These are phyloP conservation scores for Drosophila arawakana DNA, from an alignment of 1,140 invertebrate genomes.

Conservation along the genomic window DNA sequence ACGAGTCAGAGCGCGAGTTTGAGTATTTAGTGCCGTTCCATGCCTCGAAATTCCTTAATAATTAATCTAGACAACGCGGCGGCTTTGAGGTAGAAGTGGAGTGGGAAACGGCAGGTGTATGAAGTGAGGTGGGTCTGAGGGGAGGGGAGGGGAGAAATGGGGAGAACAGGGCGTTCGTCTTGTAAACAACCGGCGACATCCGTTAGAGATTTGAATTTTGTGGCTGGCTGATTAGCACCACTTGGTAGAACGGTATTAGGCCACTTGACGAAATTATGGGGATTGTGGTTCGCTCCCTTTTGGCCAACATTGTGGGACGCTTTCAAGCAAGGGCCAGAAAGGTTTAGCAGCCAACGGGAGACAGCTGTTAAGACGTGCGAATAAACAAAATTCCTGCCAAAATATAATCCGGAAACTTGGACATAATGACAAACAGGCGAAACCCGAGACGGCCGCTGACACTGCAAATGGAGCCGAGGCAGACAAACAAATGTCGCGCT, in stretches of 20 bases:
- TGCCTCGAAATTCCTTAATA: slow-evolving; percentile 60
- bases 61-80: slow-evolving; percentile 63
- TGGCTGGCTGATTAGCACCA: slow-evolving; percentile 76
- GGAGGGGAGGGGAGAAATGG: no score
- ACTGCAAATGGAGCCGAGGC: not conserved
- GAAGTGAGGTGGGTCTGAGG: not conserved
- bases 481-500: slow-evolving; percentile 37
- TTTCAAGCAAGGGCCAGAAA: not conserved
- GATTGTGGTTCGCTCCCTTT: slow-evolving; percentile 30
- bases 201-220: slow-evolving; percentile 78
- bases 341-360: slow-evolving; percentile 14
- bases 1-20: not conserved
- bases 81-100: not conserved
- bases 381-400: slow-evolving; percentile 71
- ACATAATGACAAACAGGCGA: slow-evolving; percentile 75
- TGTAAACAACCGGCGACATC: slow-evolving; percentile 71
- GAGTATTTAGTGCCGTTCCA: slow-evolving; percentile 25
- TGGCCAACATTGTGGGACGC: not conserved
- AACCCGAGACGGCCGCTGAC: slow-evolving; percentile 21
- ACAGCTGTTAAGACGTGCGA: slow-evolving; percentile 77
- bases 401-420: slow-evolving; percentile 80
- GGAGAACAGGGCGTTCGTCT: slow-evolving; percentile 14
- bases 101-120: not conserved
- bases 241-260: slow-evolving; percentile 80
- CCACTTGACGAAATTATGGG: slow-evolving; percentile 79